These are phyloP conservation scores for Porites rus DNA, from an alignment of 92 coral and sea anemone species.

Conservation along the genomic window DNA sequence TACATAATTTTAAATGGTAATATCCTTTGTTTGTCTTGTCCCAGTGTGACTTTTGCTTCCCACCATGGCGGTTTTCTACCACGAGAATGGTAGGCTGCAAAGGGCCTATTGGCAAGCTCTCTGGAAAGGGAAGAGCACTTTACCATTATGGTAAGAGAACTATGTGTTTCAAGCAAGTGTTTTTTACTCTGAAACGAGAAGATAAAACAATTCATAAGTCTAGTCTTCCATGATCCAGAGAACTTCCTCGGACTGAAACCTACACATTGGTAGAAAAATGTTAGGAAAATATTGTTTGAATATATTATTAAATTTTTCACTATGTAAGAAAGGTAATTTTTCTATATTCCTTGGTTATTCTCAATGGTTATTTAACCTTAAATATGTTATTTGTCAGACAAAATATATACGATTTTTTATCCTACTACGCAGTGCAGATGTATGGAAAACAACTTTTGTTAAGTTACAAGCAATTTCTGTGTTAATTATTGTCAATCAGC, in stretches of 20 bases:
- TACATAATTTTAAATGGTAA: too few relatives aligned
- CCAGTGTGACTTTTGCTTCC: too few relatives aligned
- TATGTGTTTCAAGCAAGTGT: neutral
- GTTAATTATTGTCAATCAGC: neutral
- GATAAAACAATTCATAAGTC: too few relatives aligned
- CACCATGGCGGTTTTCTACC: too few relatives aligned
- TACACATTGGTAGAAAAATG: constrained; percentile 5
- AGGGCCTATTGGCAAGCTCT: neutral
- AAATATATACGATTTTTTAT: neutral
- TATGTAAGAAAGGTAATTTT: neutral
- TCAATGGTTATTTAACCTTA: constrained; percentile 15
- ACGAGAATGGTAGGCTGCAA: too few relatives aligned
- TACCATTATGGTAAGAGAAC: neutral
- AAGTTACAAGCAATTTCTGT: neutral
- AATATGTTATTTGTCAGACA: neutral
- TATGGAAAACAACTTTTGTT: neutral
- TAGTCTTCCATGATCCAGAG: neutral
- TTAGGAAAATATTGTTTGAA: constrained; percentile 30
- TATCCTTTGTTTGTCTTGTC: too few relatives aligned
- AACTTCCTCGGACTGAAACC: neutral
- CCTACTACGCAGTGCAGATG: neutral
- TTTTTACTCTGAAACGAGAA: neutral
- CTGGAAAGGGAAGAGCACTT: neutral
- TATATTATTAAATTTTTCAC: constrained; percentile 26
- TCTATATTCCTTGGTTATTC: neutral